phyloP scores from a whole-genome alignment of 2,888 invertebrate genomes.

The Teinopalpus imperialis region DNA sequence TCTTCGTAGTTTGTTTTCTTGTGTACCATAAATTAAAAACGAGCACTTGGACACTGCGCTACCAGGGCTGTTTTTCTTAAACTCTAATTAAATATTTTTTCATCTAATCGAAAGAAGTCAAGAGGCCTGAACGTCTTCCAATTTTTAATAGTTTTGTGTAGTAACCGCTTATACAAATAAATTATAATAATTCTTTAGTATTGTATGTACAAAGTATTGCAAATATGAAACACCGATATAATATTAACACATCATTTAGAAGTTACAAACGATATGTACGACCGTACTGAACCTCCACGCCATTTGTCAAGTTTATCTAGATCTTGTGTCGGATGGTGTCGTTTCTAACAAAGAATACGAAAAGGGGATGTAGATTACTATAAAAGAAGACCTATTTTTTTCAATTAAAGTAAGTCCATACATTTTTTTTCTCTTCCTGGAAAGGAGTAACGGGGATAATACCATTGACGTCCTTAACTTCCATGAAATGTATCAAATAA shows the following conservation, averaged over 20 bases:
- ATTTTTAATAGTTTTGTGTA: no score
- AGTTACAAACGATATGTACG: conserved; percentile 11
- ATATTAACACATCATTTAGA: conserved; percentile 10
- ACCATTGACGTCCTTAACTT: no score
- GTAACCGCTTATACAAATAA: not conserved
- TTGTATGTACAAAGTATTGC: not conserved
- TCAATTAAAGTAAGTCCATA: no score
- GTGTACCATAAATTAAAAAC: no score
- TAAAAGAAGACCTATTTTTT: no score
- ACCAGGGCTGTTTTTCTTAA: no score
- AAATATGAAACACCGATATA: not conserved
- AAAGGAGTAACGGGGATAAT: no score
- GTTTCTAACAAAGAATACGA: conserved; percentile 6
- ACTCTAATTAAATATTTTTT: conserved; percentile 16
- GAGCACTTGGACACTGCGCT: no score
- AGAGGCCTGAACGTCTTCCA: not conserved
- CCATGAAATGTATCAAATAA: no score
- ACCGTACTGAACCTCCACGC: conserved; percentile 8
- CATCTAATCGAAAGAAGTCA: not conserved
- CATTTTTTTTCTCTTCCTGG: no score
- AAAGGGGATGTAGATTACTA: no score
- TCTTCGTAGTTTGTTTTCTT: conserved; percentile 4
- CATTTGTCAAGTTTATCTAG: conserved; percentile 17
- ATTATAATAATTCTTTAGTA: no score
- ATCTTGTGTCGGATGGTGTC: conserved; percentile 15